Conservation (phyloP, 2,797 vertebrate species). For the Sandelia bainsii region DNA sequence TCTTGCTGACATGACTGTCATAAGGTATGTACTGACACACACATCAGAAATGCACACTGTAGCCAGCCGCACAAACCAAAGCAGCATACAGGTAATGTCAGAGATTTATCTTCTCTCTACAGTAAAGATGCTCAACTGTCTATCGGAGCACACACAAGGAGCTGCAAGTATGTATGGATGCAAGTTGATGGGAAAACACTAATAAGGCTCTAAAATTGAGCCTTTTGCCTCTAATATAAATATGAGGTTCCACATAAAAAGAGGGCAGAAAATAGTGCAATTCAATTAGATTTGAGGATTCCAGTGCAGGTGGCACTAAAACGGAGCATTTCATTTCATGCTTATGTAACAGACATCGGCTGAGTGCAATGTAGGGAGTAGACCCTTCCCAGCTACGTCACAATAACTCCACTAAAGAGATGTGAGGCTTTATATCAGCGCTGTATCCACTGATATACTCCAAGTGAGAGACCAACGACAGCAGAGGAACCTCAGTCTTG, state of each 20-base stretch:
- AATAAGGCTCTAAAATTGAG: slow-evolving; percentile 72
- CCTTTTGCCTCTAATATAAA: slow-evolving; percentile 68
- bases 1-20: slow-evolving; percentile 75
- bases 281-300: slow-evolving; percentile 74
- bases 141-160: slow-evolving; percentile 52
- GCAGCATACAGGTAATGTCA: slow-evolving; percentile 53
- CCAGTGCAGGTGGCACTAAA: slow-evolving; percentile 63
- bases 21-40: slow-evolving; percentile 42
- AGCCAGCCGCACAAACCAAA: slow-evolving; percentile 45
- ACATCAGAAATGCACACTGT: slow-evolving; percentile 18
- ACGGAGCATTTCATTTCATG: slow-evolving; percentile 67
- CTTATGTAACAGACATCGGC: slow-evolving; percentile 71
- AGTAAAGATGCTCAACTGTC: slow-evolving; percentile 64
- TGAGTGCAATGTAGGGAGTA: slow-evolving; percentile 41
- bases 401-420: slow-evolving; percentile 57
- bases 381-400: slow-evolving; percentile 64
- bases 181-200: slow-evolving; percentile 63
- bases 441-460: slow-evolving; percentile 31
- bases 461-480: slow-evolving; percentile 32
- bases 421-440: slow-evolving; percentile 35
- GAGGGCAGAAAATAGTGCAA: slow-evolving; percentile 69
- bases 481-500: slow-evolving; percentile 46
- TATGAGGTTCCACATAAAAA: slow-evolving; percentile 66
- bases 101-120: slow-evolving; percentile 55
- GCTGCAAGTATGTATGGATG: slow-evolving; percentile 36